A percentile compares a stretch with the other conserved stretches of the same genome.
Evolutionary conservation across 2,797 vertebrate genomes (phyloP).

Genomic region (Phoeniculus purpureus): DNA sequence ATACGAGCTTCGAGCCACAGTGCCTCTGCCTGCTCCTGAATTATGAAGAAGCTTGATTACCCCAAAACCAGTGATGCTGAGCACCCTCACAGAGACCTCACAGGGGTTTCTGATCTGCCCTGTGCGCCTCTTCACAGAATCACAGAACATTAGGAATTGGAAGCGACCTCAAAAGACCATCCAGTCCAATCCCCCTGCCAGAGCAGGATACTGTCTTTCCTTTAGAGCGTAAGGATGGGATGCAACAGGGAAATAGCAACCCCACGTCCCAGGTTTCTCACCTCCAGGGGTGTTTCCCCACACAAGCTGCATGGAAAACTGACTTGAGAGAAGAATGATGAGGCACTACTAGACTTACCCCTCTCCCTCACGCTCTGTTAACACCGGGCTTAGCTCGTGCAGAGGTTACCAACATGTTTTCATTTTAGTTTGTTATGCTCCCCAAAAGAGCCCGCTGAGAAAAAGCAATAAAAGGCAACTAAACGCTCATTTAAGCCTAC

Average conservation of each 20-base stretch:
- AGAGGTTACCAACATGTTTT: not conserved
- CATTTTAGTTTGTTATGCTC: not conserved
- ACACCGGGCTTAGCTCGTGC: not conserved
- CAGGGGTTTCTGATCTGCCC: not conserved
- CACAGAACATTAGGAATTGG: no score
- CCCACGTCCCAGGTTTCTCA: not conserved
- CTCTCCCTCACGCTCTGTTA: not conserved
- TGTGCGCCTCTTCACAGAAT: not conserved
- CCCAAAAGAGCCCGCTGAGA: not conserved
- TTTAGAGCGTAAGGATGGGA: not conserved
- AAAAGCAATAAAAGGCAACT: slow-evolving; percentile 23
- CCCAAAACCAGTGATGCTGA: slow-evolving; percentile 10
- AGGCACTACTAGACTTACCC: not conserved
- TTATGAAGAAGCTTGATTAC: slow-evolving; percentile 12
- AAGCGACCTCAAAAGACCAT: no score
- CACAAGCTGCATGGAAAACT: not conserved
- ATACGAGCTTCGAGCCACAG: slow-evolving; percentile 6
- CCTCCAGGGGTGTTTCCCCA: not conserved
- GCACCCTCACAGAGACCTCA: not conserved
- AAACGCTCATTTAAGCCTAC: not conserved
- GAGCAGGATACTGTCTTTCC: not conserved
- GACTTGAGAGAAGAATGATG: not conserved
- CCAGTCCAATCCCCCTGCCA: no score
- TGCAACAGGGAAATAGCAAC: not conserved
- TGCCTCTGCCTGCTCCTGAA: not conserved